Evolutionary conservation across 2,888 invertebrate species (phyloP).

Genomic region (Beris chalybata): DNA sequence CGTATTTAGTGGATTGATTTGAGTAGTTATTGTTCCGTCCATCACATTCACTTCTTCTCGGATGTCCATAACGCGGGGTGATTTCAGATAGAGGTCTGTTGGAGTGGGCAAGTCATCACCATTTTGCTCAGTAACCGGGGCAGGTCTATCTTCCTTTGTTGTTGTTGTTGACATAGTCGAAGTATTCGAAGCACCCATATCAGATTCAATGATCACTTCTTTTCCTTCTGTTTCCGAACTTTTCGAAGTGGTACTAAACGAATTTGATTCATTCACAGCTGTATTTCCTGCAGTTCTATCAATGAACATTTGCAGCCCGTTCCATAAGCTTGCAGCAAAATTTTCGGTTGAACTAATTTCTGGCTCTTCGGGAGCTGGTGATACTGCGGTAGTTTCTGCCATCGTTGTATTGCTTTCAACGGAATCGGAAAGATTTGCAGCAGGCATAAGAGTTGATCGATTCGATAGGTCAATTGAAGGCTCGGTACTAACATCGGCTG

Average conservation of each 20-base stretch:
- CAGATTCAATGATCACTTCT: neutral
- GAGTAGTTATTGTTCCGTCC: slow-evolving; percentile 36
- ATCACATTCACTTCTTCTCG: slow-evolving; percentile 38
- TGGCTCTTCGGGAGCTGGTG: slow-evolving; percentile 13
- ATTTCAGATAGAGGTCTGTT: slow-evolving; percentile 40
- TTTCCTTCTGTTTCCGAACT: slow-evolving; percentile 5
- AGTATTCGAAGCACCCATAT: neutral
- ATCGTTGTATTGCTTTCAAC: slow-evolving; percentile 9
- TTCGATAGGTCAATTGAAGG: neutral
- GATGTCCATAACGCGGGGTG: slow-evolving; percentile 28
- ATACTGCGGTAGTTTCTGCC: slow-evolving; percentile 11
- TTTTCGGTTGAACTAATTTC: slow-evolving; percentile 3
- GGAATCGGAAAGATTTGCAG: neutral
- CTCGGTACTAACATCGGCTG: neutral
- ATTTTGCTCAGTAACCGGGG: slow-evolving; percentile 42
- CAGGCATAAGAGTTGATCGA: neutral
- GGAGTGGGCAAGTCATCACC: slow-evolving; percentile 42
- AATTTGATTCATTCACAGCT: neutral
- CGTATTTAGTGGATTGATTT: slow-evolving; percentile 26
- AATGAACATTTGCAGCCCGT: slow-evolving; percentile 8
- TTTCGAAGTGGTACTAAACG: slow-evolving; percentile 9
- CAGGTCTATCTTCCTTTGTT: slow-evolving; percentile 28
- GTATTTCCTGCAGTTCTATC: neutral
- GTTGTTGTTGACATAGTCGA: neutral
- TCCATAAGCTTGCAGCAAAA: slow-evolving; percentile 12